phyloP scores from a whole-genome alignment of 2,888 invertebrate genomes.

The Pteria penguin region DNA sequence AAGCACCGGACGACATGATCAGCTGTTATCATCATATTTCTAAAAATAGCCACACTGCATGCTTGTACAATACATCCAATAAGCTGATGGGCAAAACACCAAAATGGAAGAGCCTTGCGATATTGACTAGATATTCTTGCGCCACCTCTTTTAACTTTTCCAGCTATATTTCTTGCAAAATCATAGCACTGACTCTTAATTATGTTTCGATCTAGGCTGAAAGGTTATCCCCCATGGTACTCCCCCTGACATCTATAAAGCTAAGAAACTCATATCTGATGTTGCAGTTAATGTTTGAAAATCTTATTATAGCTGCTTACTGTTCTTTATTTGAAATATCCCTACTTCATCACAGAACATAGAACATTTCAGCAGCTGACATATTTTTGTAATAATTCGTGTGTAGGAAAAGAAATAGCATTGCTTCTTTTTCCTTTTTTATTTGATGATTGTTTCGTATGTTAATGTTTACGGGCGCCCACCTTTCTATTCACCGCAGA shows the following conservation, averaged over 20 bases:
- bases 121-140: conserved; percentile 29
- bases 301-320: conserved; percentile 34
- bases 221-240: conserved; percentile 7
- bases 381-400: no score
- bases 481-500: no score
- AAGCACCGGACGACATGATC: conserved; percentile 26
- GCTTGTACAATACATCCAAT: conserved; percentile 34
- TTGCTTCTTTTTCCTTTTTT: no score
- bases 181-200: conserved; percentile 44
- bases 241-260: conserved; percentile 21
- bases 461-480: no score
- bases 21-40: conserved; percentile 41
- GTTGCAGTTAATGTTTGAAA: conserved; percentile 23
- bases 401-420: no score
- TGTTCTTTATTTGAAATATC: conserved; percentile 41
- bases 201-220: conserved; percentile 10
- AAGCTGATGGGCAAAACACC: conserved; percentile 38
- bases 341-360: no score
- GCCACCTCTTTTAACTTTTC: conserved; percentile 35
- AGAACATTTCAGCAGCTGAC: conserved; percentile 35
- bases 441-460: no score
- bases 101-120: conserved; percentile 34
- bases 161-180: conserved; percentile 37
- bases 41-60: conserved; percentile 7
- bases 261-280: conserved; percentile 21